Evolutionary conservation across 2,888 invertebrate genomes (phyloP).

Genomic region (Mythimna impura): DNA sequence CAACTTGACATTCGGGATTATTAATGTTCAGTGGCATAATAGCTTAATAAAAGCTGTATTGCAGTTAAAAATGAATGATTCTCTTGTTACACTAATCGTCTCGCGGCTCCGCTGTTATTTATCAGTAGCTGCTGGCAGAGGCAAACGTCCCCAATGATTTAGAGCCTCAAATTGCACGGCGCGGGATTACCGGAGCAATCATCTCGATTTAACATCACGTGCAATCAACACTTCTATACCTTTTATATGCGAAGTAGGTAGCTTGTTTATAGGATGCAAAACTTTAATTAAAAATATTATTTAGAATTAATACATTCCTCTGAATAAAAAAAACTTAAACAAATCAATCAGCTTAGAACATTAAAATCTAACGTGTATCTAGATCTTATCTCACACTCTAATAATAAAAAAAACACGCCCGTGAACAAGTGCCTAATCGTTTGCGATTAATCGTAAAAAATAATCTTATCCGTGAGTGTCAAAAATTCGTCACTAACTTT

Average conservation of each 20-base stretch:
- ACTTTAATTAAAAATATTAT: conserved; percentile 53
- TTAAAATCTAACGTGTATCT: conserved; percentile 43
- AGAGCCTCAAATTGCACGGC: conserved; percentile 88
- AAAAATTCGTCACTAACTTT: conserved; percentile 70
- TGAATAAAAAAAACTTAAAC: conserved; percentile 30
- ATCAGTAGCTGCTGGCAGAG: conserved; percentile 85
- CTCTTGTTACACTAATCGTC: conserved; percentile 86
- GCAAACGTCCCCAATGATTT: conserved; percentile 83
- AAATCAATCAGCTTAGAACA: conserved; percentile 51
- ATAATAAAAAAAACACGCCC: conserved; percentile 57
- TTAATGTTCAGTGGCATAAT: conserved; percentile 69
- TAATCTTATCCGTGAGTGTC: conserved; percentile 65
- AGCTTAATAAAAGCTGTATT: conserved; percentile 76
- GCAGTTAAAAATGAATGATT: conserved; percentile 77
- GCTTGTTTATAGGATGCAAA: conserved; percentile 12
- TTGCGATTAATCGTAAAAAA: conserved; percentile 63
- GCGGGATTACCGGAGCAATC: conserved; percentile 76
- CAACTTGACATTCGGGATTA: conserved; percentile 52
- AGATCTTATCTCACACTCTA: conserved; percentile 49
- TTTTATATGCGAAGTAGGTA: conserved; percentile 35
- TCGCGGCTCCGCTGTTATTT: conserved; percentile 81
- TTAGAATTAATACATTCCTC: conserved; percentile 26
- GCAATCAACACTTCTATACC: conserved; percentile 72
- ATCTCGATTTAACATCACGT: conserved; percentile 77
- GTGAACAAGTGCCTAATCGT: conserved; percentile 62